Conservation (phyloP, 2,113 vertebrate species). For the Connochaetes taurinus region DNA sequence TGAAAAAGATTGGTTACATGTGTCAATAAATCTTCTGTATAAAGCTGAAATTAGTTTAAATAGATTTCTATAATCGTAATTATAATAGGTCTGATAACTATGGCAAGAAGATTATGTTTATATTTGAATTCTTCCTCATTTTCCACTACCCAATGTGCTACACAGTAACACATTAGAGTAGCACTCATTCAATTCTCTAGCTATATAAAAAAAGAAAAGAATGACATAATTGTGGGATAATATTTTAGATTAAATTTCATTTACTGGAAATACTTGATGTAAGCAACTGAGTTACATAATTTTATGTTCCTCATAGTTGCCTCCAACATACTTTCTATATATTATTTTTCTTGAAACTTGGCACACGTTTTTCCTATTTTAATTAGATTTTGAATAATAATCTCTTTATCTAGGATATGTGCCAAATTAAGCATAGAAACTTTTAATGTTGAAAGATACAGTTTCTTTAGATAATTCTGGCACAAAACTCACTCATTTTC, state of each 20-base stretch:
- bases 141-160: not conserved
- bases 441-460: not conserved
- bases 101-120: not conserved
- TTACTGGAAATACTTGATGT: not conserved
- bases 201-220: not conserved
- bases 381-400: not conserved
- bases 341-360: not conserved
- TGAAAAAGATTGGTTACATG: not conserved
- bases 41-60: not conserved
- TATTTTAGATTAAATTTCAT: not conserved
- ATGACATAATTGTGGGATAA: not conserved
- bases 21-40: not conserved
- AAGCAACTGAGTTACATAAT: not conserved
- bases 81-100: not conserved
- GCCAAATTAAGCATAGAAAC: not conserved
- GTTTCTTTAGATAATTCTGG: not conserved
- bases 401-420: not conserved
- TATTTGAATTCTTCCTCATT: not conserved
- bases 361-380: not conserved
- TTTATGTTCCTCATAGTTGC: not conserved
- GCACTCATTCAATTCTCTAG: not conserved
- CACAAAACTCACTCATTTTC: not conserved
- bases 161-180: accelerated
- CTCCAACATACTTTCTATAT: not conserved
- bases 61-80: not conserved